Percentiles rank a stretch among this genome's conserved stretches.
Evolutionary conservation across 37 sponge, comb jelly and placozoan genomes (phyloP).

Genomic region (Beroe ovata): DNA sequence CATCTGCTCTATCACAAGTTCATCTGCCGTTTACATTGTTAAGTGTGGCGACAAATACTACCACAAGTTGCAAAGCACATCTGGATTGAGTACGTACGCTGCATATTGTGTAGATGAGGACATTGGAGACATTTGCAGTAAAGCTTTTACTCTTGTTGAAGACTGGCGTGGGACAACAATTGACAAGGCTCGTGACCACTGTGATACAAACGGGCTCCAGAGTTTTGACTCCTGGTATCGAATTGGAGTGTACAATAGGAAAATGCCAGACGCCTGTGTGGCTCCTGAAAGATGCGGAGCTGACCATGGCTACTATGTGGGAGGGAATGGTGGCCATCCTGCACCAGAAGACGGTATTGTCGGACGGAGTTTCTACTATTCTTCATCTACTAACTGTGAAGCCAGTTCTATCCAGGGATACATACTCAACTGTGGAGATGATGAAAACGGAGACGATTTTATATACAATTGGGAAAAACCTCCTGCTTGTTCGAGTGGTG

Average conservation of each 20-base stretch:
- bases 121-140: background rate
- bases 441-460: slow-evolving; percentile 9
- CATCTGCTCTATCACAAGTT: background rate
- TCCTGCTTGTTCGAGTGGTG: background rate
- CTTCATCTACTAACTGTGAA: slow-evolving; percentile 29
- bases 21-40: slow-evolving; percentile 15
- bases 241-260: slow-evolving; percentile 9
- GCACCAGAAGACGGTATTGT: slow-evolving; percentile 45
- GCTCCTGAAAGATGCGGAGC: slow-evolving; percentile 47
- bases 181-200: slow-evolving; percentile 51
- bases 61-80: slow-evolving; percentile 4
- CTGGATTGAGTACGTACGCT: too few species aligned
- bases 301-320: slow-evolving; percentile 49
- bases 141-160: slow-evolving; percentile 2
- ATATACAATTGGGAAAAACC: slow-evolving; percentile 49
- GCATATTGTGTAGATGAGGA: slow-evolving; percentile 54
- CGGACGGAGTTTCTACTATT: slow-evolving; percentile 36
- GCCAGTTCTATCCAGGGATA: background rate
- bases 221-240: slow-evolving; percentile 30
- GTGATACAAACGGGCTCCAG: slow-evolving; percentile 18
- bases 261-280: slow-evolving; percentile 60
- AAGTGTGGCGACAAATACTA: slow-evolving; percentile 66
- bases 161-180: slow-evolving; percentile 47
- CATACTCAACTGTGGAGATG: slow-evolving; percentile 57
- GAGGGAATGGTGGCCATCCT: slow-evolving; percentile 14